These are phyloP conservation scores for Sesamia nonagrioides DNA, from an alignment of 1,140 invertebrate species.

Conservation along the genomic window DNA sequence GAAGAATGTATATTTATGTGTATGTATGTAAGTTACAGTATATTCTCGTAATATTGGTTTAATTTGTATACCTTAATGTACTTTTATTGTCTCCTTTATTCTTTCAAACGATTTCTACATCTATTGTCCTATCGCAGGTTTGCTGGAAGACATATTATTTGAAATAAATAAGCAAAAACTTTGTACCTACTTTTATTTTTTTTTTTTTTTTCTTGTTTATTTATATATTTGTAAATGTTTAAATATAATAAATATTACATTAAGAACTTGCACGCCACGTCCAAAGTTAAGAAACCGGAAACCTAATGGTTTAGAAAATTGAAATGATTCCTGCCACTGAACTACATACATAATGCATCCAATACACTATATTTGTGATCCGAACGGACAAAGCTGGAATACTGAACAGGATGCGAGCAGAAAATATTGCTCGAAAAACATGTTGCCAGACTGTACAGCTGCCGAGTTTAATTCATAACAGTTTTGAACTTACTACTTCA, in stretches of 20 bases:
- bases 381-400: background rate
- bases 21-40: no score
- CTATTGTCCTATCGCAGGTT: no score
- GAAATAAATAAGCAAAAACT: no score
- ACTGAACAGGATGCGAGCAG: slow-evolving; percentile 6
- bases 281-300: background rate
- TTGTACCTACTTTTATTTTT: no score
- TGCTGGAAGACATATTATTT: no score
- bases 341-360: slow-evolving; percentile 12
- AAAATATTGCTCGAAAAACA: slow-evolving; percentile 23
- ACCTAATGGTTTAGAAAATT: background rate
- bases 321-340: background rate
- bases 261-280: background rate
- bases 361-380: slow-evolving; percentile 17
- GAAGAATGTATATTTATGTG: no score
- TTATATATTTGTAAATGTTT: background rate
- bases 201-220: no score
- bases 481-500: background rate
- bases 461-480: background rate
- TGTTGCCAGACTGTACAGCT: background rate
- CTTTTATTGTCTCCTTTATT: no score
- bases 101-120: no score
- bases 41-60: no score
- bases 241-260: background rate
- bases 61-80: no score